Percentiles rank a stretch among this genome's conserved stretches.
Conservation (phyloP, 1,140 invertebrate genomes). For the Yoshiicerus persimilis region DNA sequence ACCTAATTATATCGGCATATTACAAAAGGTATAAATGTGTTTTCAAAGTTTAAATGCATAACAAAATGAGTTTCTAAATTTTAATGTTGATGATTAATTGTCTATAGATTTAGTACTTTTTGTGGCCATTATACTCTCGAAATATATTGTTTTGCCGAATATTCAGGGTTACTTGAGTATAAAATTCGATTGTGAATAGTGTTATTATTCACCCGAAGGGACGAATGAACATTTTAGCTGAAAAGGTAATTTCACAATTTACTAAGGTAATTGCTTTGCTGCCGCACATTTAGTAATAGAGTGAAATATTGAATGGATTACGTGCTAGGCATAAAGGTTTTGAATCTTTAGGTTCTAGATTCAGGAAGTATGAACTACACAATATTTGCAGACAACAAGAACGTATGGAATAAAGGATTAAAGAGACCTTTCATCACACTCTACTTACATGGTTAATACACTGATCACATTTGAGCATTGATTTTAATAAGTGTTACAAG, state of each 20-base stretch:
- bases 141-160: no score
- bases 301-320: no score
- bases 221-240: not conserved
- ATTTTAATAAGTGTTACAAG: not conserved
- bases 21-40: not conserved
- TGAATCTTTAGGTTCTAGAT: no score
- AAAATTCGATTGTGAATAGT: not conserved
- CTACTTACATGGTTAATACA: not conserved
- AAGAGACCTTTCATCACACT: not conserved
- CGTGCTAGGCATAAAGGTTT: no score
- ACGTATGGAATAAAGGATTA: constrained; percentile 7
- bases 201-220: not conserved
- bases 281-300: no score
- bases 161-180: not conserved
- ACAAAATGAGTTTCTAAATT: no score
- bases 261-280: not conserved
- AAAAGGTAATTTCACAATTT: not conserved
- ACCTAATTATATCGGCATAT: no score
- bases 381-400: not conserved
- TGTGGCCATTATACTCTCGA: not conserved
- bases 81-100: no score
- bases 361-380: not conserved
- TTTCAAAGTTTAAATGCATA: not conserved
- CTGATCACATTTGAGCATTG: no score
- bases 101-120: not conserved